Evolutionary conservation across 2,888 invertebrate species (phyloP).

Genomic region (Apeira syringaria): DNA sequence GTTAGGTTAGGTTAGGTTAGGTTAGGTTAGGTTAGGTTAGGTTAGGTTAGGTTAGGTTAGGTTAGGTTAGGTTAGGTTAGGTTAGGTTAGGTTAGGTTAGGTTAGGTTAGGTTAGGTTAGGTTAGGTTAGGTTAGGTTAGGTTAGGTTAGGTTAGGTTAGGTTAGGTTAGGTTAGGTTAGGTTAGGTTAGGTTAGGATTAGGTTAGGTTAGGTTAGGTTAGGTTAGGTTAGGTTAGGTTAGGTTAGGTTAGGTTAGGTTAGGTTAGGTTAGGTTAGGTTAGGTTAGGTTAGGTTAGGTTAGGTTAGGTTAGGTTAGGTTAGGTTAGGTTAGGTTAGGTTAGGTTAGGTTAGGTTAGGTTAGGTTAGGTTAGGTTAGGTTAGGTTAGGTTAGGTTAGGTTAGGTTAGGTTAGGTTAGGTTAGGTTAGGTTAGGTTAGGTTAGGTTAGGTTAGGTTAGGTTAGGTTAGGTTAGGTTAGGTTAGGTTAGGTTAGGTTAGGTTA

Average conservation of each 20-base stretch:
- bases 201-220: constrained; percentile 11
- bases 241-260: constrained; percentile 22
- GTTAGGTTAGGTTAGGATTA: constrained; percentile 11
- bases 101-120: constrained; percentile 24
- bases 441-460: constrained; percentile 16
- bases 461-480: constrained; percentile 5
- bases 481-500: constrained; percentile 8
- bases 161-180: constrained; percentile 22
- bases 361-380: constrained; percentile 29
- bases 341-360: constrained; percentile 25
- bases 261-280: constrained; percentile 28
- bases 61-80: constrained; percentile 20
- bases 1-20: constrained; percentile 16
- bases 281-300: constrained; percentile 25
- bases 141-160: constrained; percentile 19
- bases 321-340: constrained; percentile 21
- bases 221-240: constrained; percentile 13
- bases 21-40: constrained; percentile 22
- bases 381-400: constrained; percentile 29
- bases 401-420: constrained; percentile 20
- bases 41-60: constrained; percentile 27
- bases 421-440: constrained; percentile 20
- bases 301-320: constrained; percentile 30
- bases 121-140: constrained; percentile 24
- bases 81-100: constrained; percentile 22